phyloP scores from a whole-genome alignment of 2,797 vertebrate genomes.

The Carcharodon carcharias region DNA sequence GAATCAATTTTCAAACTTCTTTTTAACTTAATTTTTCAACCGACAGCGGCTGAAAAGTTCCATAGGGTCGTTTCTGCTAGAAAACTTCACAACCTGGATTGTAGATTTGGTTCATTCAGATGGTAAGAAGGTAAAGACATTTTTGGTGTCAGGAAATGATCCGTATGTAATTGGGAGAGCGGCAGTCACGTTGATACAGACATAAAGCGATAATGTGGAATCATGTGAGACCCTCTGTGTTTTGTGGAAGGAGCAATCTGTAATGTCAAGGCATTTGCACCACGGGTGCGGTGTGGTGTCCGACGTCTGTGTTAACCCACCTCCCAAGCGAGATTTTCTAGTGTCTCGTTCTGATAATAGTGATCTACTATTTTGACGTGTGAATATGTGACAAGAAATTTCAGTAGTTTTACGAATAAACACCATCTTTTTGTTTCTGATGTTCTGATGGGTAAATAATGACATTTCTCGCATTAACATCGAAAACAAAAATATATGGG shows the following conservation, averaged over 20 bases:
- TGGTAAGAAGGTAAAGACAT: neutral
- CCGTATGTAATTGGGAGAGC: neutral
- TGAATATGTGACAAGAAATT: neutral
- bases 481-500: neutral
- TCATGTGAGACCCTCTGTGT: neutral
- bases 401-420: neutral
- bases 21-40: neutral
- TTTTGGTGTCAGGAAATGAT: neutral
- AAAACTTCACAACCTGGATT: neutral
- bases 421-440: neutral
- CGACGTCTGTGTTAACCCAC: no score
- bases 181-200: neutral
- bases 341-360: neutral
- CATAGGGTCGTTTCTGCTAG: neutral
- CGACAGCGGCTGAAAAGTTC: neutral
- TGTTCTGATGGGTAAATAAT: neutral
- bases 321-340: neutral
- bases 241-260: neutral
- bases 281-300: no score
- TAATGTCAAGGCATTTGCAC: neutral
- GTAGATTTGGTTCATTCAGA: neutral
- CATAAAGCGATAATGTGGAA: neutral
- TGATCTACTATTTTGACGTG: neutral
- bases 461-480: neutral
- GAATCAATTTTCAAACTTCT: neutral